phyloP scores from a whole-genome alignment of 2,797 vertebrate genomes.

The Anomalospiza imberbis region DNA sequence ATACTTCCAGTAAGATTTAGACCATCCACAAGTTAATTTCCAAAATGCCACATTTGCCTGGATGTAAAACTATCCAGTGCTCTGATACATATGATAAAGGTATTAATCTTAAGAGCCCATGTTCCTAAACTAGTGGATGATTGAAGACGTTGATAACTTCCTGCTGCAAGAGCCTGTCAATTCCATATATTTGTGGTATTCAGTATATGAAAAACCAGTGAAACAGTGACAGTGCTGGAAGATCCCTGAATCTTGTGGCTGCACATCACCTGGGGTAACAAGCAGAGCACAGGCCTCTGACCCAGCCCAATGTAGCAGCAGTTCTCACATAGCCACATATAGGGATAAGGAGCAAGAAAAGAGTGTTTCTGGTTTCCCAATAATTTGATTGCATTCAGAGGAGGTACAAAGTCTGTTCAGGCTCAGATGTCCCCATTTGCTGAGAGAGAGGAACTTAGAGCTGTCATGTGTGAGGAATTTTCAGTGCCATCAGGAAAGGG shows the following conservation, averaged over 20 bases:
- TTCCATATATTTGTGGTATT: not conserved
- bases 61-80: not conserved
- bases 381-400: not conserved
- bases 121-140: not conserved
- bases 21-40: not conserved
- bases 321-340: rapidly evolving
- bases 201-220: not conserved
- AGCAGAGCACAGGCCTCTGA: not conserved
- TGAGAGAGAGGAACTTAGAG: not conserved
- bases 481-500: not conserved
- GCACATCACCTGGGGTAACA: not conserved
- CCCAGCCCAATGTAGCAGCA: not conserved
- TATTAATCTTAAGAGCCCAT: not conserved
- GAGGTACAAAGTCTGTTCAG: not conserved
- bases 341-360: not conserved
- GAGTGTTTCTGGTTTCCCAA: not conserved
- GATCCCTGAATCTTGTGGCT: not conserved
- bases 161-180: not conserved
- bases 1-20: not conserved
- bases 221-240: not conserved
- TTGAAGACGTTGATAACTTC: not conserved
- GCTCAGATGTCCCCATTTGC: not conserved
- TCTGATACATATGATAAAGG: not conserved
- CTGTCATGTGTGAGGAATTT: not conserved
- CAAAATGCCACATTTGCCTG: not conserved